These are phyloP conservation scores for Peromyscus polionotus DNA, from an alignment of 2,113 vertebrate genomes.

Conservation along the genomic window DNA sequence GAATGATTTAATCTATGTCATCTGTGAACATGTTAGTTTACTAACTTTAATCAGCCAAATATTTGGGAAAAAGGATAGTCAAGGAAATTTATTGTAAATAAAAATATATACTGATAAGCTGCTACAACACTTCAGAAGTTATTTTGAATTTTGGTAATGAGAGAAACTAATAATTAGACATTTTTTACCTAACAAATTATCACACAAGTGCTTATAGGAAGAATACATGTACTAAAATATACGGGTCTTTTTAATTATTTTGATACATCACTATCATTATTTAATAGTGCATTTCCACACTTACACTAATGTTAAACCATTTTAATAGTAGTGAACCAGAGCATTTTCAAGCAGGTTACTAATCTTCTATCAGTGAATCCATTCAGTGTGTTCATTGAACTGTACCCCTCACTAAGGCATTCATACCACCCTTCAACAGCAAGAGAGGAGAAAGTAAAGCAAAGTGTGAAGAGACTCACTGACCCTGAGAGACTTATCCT, in stretches of 20 bases:
- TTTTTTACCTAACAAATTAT: not conserved
- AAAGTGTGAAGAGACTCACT: not conserved
- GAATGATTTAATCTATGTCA: not conserved
- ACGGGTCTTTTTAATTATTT: not conserved
- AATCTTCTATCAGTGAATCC: conserved; percentile 2
- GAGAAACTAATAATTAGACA: not conserved
- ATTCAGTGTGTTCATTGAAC: conserved; percentile 4
- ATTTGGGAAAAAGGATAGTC: not conserved
- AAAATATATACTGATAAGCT: not conserved
- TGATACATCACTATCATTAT: not conserved
- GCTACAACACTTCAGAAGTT: not conserved
- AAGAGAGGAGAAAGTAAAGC: not conserved
- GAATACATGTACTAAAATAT: not conserved
- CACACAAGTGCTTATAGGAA: not conserved
- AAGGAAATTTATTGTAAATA: not conserved
- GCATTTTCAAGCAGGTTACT: conserved; percentile 14
- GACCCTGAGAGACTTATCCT: not conserved
- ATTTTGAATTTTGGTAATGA: conserved; percentile 24
- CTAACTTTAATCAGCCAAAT: not conserved
- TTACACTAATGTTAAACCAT: conserved; percentile 16
- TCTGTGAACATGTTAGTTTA: not conserved
- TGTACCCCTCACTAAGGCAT: not conserved
- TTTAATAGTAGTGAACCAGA: not conserved
- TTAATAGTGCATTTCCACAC: not conserved
- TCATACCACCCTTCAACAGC: not conserved